These are phyloP conservation scores for Sebastiscus tertius DNA, from an alignment of 2,797 vertebrate genomes.

Conservation along the genomic window DNA sequence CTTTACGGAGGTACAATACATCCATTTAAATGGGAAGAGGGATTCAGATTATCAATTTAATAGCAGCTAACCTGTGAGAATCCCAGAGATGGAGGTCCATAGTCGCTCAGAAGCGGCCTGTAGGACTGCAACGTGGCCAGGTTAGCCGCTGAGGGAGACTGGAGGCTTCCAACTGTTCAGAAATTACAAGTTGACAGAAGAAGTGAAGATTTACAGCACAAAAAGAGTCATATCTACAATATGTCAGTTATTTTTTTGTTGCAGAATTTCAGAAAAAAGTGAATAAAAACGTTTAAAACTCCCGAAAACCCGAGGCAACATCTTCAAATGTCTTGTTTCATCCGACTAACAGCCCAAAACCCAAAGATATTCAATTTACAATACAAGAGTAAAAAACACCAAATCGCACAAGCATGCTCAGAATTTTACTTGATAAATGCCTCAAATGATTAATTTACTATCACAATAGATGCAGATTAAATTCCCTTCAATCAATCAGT, in stretches of 20 bases:
- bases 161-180: slow-evolving; percentile 87
- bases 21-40: neutral
- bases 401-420: neutral
- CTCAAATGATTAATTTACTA: too few species aligned
- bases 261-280: too few species aligned
- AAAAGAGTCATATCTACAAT: neutral
- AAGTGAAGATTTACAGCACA: neutral
- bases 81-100: slow-evolving; percentile 94
- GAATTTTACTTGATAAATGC: too few species aligned
- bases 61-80: slow-evolving; percentile 88
- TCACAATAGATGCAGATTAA: too few species aligned
- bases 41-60: neutral
- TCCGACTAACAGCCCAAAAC: too few species aligned
- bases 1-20: neutral
- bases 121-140: slow-evolving; percentile 91
- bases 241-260: neutral
- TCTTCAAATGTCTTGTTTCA: too few species aligned
- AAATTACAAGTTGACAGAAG: neutral
- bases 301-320: neutral
- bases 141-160: slow-evolving; percentile 92
- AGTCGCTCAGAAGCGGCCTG: slow-evolving; percentile 95
- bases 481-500: too few species aligned
- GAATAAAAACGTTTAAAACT: neutral
- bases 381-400: too few species aligned
- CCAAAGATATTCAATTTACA: too few species aligned